Percentiles rank a stretch among this genome's conserved stretches.
phyloP scores from a whole-genome alignment of 2,113 vertebrate species.

The Gasterosteus aculeatus region DNA sequence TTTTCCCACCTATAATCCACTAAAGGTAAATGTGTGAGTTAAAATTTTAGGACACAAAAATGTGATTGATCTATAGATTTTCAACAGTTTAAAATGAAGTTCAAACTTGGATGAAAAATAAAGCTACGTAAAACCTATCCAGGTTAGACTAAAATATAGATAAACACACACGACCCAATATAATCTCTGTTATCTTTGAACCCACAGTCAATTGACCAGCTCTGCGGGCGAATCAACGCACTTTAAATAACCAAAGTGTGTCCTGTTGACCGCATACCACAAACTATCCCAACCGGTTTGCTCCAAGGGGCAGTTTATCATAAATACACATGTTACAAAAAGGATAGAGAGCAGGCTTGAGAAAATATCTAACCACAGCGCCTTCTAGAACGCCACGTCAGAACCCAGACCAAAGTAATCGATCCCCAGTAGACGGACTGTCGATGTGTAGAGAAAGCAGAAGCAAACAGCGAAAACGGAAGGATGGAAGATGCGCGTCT shows the following conservation, averaged over 20 bases:
- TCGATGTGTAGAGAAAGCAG: not conserved
- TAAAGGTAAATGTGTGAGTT: not conserved
- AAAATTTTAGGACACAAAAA: not conserved
- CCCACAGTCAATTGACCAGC: not conserved
- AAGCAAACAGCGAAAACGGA: not conserved
- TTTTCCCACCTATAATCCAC: not conserved
- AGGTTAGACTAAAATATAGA: not conserved
- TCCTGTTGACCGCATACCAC: not conserved
- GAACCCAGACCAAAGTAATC: slow-evolving; percentile 64
- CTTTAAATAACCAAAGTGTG: not conserved
- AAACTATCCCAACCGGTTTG: not conserved
- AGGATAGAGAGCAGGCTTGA: not conserved
- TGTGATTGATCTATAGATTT: not conserved
- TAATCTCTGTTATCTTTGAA: slow-evolving; percentile 15
- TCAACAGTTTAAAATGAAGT: not conserved
- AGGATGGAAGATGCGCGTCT: not conserved
- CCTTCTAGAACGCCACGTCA: slow-evolving; percentile 88
- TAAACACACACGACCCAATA: not conserved
- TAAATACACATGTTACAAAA: not conserved
- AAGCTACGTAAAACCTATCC: not conserved
- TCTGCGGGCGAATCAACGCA: slow-evolving; percentile 5
- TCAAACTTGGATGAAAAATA: not conserved
- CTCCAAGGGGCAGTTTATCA: not conserved
- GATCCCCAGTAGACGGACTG: slow-evolving; percentile 22
- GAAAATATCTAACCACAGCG: slow-evolving; percentile 27